A percentile compares a stretch with the other conserved stretches of the same genome.
These are phyloP conservation scores for Catharus ustulatus DNA, from an alignment of 2,797 vertebrate genomes.

Conservation along the genomic window DNA sequence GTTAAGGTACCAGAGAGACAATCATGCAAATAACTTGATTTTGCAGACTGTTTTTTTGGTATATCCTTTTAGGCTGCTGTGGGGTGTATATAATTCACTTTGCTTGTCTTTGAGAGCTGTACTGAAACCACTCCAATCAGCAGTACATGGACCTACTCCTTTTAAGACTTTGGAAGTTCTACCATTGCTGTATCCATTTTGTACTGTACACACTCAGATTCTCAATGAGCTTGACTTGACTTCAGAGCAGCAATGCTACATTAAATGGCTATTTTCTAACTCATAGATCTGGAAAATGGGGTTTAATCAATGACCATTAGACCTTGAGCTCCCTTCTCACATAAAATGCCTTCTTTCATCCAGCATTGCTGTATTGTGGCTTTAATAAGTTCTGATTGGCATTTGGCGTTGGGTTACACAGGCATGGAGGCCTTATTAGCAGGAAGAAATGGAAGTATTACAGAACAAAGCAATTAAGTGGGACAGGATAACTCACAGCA, in stretches of 20 bases:
- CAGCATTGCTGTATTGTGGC: neutral
- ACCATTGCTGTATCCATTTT: neutral
- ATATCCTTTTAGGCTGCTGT: neutral
- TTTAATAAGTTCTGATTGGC: constrained; percentile 40
- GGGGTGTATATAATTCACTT: neutral
- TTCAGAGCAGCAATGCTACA: constrained; percentile 51
- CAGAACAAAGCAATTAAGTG: constrained; percentile 6
- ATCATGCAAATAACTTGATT: neutral
- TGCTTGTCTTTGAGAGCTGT: neutral
- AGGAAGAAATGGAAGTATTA: constrained; percentile 22
- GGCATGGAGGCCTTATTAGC: neutral
- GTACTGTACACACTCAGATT: neutral
- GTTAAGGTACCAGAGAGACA: neutral
- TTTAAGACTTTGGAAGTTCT: neutral
- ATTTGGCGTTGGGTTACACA: constrained; percentile 1
- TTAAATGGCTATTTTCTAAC: constrained; percentile 75
- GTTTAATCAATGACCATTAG: constrained; percentile 74
- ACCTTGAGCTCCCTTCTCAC: constrained; percentile 38
- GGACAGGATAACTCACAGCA: neutral
- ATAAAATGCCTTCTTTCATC: constrained; percentile 57
- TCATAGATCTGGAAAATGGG: constrained; percentile 72
- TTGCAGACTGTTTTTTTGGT: neutral
- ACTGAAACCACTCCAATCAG: neutral
- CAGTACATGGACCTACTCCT: neutral
- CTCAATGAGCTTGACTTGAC: constrained; percentile 16